A percentile compares a stretch with the other conserved stretches of the same genome.
These are phyloP conservation scores for Zoanthus gigantus DNA, from an alignment of 92 coral and sea anemone genomes.

Conservation along the genomic window DNA sequence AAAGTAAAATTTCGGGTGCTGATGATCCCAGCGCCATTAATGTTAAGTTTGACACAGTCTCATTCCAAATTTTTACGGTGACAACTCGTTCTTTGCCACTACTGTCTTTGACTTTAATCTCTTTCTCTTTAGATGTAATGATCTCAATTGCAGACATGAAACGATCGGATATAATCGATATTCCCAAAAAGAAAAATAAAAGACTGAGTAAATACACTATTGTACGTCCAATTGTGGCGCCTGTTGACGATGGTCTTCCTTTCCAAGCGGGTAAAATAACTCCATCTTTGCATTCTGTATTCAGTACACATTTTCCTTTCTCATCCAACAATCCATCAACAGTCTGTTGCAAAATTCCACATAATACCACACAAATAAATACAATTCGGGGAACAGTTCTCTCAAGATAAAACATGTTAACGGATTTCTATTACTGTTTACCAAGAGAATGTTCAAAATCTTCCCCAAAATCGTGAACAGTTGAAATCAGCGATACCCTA, in stretches of 20 bases:
- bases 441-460: constrained; percentile 41
- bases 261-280: constrained; percentile 92
- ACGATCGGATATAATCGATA: constrained; percentile 98
- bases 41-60: constrained; percentile 97
- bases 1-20: constrained; percentile 96
- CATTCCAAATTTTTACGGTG: constrained; percentile 99
- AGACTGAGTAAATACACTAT: constrained; percentile 91
- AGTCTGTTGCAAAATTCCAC: constrained; percentile 78
- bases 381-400: constrained; percentile 65
- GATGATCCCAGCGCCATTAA: constrained; percentile 99
- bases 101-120: constrained; percentile 85
- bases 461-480: constrained; percentile 64
- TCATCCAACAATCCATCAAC: constrained; percentile 50
- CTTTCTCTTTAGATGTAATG: constrained; percentile 98
- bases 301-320: constrained; percentile 49
- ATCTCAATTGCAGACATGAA: constrained; percentile 99
- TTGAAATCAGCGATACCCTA: constrained; percentile 26
- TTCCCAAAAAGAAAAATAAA: constrained; percentile 94
- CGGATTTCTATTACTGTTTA: constrained; percentile 58
- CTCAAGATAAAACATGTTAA: constrained; percentile 69
- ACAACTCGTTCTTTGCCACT: constrained; percentile 89
- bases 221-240: constrained; percentile 92
- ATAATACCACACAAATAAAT: constrained; percentile 56
- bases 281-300: constrained; percentile 77
- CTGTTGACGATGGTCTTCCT: constrained; percentile 76